Conservation (phyloP, 2,797 vertebrate genomes). For the Epinephelus awoara region DNA sequence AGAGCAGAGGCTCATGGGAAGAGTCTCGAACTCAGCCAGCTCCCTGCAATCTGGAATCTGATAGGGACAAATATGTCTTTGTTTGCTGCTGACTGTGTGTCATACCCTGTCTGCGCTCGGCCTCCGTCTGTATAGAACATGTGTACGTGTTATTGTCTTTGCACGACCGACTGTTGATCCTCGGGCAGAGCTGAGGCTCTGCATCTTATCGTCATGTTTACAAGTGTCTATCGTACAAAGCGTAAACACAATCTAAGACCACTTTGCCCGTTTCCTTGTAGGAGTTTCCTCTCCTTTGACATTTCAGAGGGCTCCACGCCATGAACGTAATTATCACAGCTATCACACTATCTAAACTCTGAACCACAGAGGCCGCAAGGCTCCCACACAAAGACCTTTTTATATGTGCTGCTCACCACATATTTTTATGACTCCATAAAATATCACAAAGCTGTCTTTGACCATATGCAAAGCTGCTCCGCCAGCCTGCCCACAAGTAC, state of each 20-base stretch:
- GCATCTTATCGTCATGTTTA: background rate
- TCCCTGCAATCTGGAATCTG: slow-evolving; percentile 58
- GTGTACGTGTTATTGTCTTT: background rate
- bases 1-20: slow-evolving; percentile 67
- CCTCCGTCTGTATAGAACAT: slow-evolving; percentile 3
- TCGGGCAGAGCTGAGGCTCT: background rate
- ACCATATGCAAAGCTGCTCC: slow-evolving; percentile 54
- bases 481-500: background rate
- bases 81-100: slow-evolving; percentile 53
- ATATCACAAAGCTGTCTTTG: slow-evolving; percentile 29
- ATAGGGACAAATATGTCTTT: slow-evolving; percentile 72
- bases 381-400: slow-evolving; percentile 30
- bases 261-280: background rate
- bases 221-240: background rate
- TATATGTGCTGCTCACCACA: slow-evolving; percentile 12
- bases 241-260: background rate
- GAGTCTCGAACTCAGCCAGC: slow-evolving; percentile 26
- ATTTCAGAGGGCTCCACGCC: background rate
- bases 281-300: background rate
- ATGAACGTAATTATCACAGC: slow-evolving; percentile 2
- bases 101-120: slow-evolving; percentile 26
- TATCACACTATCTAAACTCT: slow-evolving; percentile 8
- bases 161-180: background rate
- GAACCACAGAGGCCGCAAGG: slow-evolving; percentile 29
- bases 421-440: slow-evolving; percentile 42